These are phyloP conservation scores for Alligator sinensis DNA, from an alignment of 2,113 vertebrate species.

Conservation along the genomic window DNA sequence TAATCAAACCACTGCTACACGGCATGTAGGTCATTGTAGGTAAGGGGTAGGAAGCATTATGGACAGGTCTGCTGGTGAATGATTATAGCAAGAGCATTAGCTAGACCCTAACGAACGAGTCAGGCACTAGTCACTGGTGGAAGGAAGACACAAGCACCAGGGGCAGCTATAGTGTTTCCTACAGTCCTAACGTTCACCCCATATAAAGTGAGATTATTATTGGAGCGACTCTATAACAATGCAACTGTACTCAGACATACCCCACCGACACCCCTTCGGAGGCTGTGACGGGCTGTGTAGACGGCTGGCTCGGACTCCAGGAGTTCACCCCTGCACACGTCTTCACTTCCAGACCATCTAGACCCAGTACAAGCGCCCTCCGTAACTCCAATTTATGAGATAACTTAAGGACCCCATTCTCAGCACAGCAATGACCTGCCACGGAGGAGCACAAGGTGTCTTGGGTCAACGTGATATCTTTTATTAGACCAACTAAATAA, in stretches of 20 bases:
- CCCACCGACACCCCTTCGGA: too few species aligned
- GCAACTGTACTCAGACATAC: rapidly evolving
- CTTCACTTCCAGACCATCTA: too few species aligned
- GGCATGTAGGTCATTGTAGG: neutral
- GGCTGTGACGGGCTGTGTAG: neutral
- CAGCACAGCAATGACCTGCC: too few species aligned
- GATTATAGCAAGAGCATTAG: neutral
- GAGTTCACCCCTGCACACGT: too few species aligned
- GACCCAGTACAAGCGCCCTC: neutral
- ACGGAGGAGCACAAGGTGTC: too few species aligned
- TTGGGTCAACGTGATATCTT: too few species aligned
- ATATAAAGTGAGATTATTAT: neutral
- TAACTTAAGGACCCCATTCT: too few species aligned
- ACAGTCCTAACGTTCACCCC: rapidly evolving
- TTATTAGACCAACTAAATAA: too few species aligned
- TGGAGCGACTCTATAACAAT: neutral
- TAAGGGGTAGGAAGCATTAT: neutral
- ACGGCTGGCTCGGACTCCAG: neutral
- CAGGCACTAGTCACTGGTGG: rapidly evolving
- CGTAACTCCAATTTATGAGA: too few species aligned
- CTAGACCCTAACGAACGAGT: neutral
- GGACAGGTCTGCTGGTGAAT: neutral
- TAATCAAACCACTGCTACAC: neutral
- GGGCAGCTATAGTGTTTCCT: rapidly evolving
- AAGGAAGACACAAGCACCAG: rapidly evolving